Percentiles rank a stretch among this genome's conserved stretches.
Conservation (phyloP, 2,113 vertebrate genomes). For the Colossoma macropomum region DNA sequence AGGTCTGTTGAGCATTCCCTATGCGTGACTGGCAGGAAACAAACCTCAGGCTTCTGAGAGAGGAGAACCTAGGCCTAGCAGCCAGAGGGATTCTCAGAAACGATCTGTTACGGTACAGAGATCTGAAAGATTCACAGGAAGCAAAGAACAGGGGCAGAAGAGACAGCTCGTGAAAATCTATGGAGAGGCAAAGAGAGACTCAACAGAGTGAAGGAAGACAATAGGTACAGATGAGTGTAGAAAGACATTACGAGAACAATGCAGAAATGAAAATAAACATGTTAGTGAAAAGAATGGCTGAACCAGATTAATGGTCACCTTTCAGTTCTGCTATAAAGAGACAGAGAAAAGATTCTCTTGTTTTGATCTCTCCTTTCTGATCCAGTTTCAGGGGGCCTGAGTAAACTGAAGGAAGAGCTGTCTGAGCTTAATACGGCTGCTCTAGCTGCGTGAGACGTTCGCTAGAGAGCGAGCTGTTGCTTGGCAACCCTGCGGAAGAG, state of each 20-base stretch:
- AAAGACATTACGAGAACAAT: neutral
- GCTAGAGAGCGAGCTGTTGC: conserved; percentile 66
- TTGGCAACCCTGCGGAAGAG: conserved; percentile 62
- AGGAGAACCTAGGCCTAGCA: conserved; percentile 95
- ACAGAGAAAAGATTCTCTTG: neutral
- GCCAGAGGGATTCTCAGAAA: conserved; percentile 95
- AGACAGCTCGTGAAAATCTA: conserved; percentile 51
- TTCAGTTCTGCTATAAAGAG: neutral
- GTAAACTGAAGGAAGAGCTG: conserved; percentile 15
- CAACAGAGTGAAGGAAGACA: conserved; percentile 28
- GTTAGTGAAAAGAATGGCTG: conserved; percentile 2
- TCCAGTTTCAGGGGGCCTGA: conserved; percentile 1
- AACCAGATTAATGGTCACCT: conserved; percentile 9
- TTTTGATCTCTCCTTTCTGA: neutral
- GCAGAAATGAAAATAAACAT: conserved; percentile 20
- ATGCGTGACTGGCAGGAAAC: conserved; percentile 73
- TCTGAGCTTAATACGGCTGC: neutral
- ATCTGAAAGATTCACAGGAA: conserved; percentile 83
- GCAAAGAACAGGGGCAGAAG: conserved; percentile 70
- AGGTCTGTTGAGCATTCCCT: conserved; percentile 46
- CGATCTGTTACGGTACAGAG: conserved; percentile 94
- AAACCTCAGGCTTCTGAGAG: conserved; percentile 98
- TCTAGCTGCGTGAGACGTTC: neutral
- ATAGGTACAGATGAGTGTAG: conserved; percentile 25
- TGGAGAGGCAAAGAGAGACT: conserved; percentile 31